phyloP scores from a whole-genome alignment of 1,140 invertebrate species.

The Drepana arcuata region DNA sequence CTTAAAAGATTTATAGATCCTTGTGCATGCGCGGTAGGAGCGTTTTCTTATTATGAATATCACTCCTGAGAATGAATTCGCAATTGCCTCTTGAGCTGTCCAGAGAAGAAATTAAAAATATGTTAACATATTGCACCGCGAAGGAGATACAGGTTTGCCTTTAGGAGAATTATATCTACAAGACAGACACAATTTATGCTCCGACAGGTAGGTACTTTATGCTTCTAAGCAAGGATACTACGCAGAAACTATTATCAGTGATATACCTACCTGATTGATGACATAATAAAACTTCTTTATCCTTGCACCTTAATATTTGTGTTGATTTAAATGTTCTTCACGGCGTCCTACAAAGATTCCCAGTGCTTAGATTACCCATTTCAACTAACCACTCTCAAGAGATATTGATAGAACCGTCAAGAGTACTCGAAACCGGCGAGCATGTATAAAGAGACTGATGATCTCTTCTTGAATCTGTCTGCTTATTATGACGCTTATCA shows the following conservation, averaged over 20 bases:
- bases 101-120: slow-evolving; percentile 57
- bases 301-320: no score
- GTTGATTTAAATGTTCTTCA: no score
- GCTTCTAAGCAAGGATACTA: background rate
- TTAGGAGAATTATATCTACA: slow-evolving; percentile 19
- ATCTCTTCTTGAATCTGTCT: no score
- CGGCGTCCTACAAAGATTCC: no score
- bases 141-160: no score
- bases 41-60: slow-evolving; percentile 67
- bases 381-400: no score
- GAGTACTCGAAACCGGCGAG: no score
- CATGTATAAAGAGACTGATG: no score
- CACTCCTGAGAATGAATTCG: slow-evolving; percentile 59
- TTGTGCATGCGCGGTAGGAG: slow-evolving; percentile 64
- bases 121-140: slow-evolving; percentile 67
- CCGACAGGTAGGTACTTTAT: background rate
- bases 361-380: no score
- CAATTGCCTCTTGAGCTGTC: slow-evolving; percentile 48
- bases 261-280: background rate
- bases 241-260: no score
- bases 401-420: no score
- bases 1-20: slow-evolving; percentile 67
- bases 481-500: no score
- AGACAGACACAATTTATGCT: slow-evolving; percentile 44
- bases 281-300: background rate